Evolutionary conservation across 2,113 vertebrate genomes (phyloP).

Genomic region (Pristiophorus japonicus): DNA sequence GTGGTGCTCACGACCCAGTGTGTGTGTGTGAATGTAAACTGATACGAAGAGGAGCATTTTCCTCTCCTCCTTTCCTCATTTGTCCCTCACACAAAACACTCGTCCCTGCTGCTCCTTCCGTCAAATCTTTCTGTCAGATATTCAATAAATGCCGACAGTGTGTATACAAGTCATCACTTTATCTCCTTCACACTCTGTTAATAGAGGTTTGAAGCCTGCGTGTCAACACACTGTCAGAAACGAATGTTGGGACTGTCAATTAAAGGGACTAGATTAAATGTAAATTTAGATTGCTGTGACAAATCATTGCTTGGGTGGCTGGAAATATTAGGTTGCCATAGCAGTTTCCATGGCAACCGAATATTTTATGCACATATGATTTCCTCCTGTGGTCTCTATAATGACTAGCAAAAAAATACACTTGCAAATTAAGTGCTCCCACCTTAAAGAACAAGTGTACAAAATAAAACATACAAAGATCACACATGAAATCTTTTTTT

Average conservation of each 20-base stretch:
- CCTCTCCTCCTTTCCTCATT: not conserved
- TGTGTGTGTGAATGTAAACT: not conserved
- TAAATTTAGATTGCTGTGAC: slow-evolving; percentile 69
- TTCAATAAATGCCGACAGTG: not conserved
- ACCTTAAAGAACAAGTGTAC: not conserved
- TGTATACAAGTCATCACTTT: slow-evolving; percentile 21
- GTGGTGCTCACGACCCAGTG: not conserved
- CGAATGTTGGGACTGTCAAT: slow-evolving; percentile 61
- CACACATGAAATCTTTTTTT: not conserved
- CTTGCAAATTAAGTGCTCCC: not conserved
- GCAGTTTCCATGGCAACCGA: slow-evolving; percentile 70
- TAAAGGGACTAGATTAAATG: slow-evolving; percentile 70
- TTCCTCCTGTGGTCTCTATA: slow-evolving; percentile 53
- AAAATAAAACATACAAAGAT: not conserved
- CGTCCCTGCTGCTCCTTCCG: not conserved
- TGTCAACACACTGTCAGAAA: slow-evolving; percentile 64
- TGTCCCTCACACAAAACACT: not conserved
- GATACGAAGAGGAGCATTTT: not conserved
- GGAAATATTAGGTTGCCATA: slow-evolving; percentile 69
- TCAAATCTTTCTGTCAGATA: not conserved
- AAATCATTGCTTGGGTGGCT: slow-evolving; percentile 64
- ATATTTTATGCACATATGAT: slow-evolving; percentile 71
- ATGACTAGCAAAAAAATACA: not conserved
- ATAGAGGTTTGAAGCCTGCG: not conserved
- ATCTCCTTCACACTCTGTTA: slow-evolving; percentile 20